Evolutionary conservation across 2,113 vertebrate species (phyloP).

Genomic region (Urocitellus parryii): DNA sequence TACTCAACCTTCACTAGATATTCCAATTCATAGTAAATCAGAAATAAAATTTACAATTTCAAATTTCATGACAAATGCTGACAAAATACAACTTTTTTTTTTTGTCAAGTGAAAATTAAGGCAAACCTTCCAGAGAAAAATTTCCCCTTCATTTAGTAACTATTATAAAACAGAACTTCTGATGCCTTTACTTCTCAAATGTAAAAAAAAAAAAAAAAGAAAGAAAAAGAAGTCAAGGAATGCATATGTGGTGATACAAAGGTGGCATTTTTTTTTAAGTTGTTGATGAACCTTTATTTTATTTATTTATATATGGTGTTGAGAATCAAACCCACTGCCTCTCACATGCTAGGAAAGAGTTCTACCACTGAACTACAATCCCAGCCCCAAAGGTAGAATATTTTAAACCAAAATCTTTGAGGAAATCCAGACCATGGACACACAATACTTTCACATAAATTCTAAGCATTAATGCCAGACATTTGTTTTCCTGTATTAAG

Average conservation of each 20-base stretch:
- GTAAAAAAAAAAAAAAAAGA: background rate
- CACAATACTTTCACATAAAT: background rate
- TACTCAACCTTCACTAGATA: background rate
- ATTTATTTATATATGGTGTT: too few species aligned
- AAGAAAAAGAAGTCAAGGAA: background rate
- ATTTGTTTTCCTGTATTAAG: background rate
- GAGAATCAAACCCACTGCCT: too few species aligned
- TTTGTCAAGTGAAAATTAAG: background rate
- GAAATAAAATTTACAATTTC: conserved; percentile 43
- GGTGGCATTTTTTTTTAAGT: background rate
- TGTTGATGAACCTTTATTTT: too few species aligned
- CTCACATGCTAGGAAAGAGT: too few species aligned
- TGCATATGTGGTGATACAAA: background rate
- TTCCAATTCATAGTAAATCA: background rate
- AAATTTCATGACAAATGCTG: conserved; percentile 37
- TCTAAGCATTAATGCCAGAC: background rate
- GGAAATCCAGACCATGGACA: background rate
- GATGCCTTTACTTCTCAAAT: conserved; percentile 3
- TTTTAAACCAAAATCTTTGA: background rate
- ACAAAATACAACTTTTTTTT: conserved; percentile 17
- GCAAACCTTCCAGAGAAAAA: conserved; percentile 21
- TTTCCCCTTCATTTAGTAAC: background rate
- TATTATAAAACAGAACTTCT: conserved; percentile 2
- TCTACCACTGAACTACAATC: too few species aligned
- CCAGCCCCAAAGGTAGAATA: background rate